Percentiles rank a stretch among this genome's conserved stretches.
Conservation (phyloP, 2,113 vertebrate genomes). For the Hydrolagus affinis region DNA sequence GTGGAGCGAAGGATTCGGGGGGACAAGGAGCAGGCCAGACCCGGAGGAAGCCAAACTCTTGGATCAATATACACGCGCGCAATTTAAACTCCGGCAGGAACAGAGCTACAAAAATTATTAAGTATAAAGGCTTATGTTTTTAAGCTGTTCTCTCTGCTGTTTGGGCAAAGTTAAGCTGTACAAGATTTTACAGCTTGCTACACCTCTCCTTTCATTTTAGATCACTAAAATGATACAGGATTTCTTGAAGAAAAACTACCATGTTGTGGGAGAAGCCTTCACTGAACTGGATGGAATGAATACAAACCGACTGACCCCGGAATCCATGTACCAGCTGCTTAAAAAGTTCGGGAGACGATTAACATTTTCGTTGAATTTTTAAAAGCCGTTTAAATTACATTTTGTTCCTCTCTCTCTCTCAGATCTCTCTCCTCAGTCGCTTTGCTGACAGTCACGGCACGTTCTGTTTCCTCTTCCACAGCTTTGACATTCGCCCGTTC, state of each 20-base stretch:
- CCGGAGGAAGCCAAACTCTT: no score
- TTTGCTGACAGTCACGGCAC: neutral
- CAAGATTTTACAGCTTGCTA: neutral
- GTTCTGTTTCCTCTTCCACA: slow-evolving; percentile 1
- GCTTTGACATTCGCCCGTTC: slow-evolving; percentile 32
- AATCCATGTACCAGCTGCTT: slow-evolving; percentile 37
- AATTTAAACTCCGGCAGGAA: no score
- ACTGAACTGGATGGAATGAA: slow-evolving; percentile 35
- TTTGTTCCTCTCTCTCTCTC: no score
- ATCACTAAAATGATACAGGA: slow-evolving; percentile 34
- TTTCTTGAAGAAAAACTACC: slow-evolving; percentile 34
- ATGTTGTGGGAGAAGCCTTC: slow-evolving; percentile 33
- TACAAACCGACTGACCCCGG: slow-evolving; percentile 33
- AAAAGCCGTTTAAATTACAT: no score
- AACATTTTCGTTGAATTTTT: neutral
- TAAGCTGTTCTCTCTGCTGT: no score
- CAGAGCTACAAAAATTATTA: no score
- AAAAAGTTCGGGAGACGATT: slow-evolving; percentile 34
- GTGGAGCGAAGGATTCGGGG: no score
- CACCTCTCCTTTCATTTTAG: slow-evolving; percentile 24
- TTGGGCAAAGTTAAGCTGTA: neutral
- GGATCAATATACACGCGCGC: no score
- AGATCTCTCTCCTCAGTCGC: no score
- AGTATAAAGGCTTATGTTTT: no score
- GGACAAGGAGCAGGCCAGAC: no score